Conservation (phyloP, 2,113 vertebrate genomes). For the Porphyrio hochstetteri region DNA sequence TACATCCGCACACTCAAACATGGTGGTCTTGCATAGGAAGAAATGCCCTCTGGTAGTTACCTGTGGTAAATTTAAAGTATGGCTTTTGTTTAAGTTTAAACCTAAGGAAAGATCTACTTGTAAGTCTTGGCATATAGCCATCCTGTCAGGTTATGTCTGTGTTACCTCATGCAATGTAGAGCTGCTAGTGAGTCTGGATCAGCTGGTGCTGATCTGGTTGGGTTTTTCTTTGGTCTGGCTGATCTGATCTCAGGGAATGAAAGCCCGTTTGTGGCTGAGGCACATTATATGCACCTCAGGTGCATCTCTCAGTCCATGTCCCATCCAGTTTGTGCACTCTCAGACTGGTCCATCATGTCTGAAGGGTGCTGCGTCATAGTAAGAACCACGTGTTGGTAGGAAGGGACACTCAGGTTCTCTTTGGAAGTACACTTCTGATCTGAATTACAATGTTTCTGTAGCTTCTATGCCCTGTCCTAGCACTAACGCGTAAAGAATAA, state of each 20-base stretch:
- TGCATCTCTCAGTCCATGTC: not conserved
- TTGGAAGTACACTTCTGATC: not conserved
- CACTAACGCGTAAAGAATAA: not conserved
- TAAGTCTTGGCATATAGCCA: not conserved
- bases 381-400: accelerated
- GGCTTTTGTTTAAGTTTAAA: not conserved
- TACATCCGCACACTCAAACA: not conserved
- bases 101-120: not conserved
- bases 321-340: not conserved
- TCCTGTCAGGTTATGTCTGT: not conserved
- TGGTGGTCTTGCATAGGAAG: not conserved
- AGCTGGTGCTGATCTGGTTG: not conserved
- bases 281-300: too few relatives aligned
- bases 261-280: not conserved
- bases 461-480: not conserved
- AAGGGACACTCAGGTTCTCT: not conserved
- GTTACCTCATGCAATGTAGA: not conserved
- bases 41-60: not conserved
- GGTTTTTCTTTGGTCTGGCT: not conserved
- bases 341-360: not conserved
- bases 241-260: not conserved
- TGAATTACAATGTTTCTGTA: not conserved
- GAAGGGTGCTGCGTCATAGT: accelerated
- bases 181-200: not conserved
- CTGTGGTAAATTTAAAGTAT: not conserved